These are phyloP conservation scores for Brachynemurus nebulosus DNA, from an alignment of 2,888 invertebrate species.

Conservation along the genomic window DNA sequence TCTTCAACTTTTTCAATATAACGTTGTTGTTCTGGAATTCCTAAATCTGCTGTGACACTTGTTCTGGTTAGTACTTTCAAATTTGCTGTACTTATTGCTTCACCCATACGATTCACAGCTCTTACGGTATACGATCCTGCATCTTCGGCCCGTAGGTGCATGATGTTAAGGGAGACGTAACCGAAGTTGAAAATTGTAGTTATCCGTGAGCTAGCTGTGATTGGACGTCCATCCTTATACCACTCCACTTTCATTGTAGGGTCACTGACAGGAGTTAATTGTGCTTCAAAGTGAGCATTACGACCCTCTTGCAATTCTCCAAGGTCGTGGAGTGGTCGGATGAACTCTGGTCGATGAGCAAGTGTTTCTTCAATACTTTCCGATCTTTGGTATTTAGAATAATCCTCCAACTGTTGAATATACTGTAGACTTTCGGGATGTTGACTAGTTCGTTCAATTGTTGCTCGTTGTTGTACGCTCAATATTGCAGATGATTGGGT, in stretches of 20 bases:
- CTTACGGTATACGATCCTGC: conserved; percentile 87
- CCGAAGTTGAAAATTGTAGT: conserved; percentile 98
- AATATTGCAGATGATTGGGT: conserved; percentile 75
- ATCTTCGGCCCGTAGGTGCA: conserved; percentile 98
- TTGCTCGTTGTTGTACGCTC: conserved; percentile 64
- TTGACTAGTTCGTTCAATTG: conserved; percentile 78
- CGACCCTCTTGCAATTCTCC: conserved; percentile 81
- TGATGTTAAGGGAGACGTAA: conserved; percentile 95
- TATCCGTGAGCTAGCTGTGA: conserved; percentile 94
- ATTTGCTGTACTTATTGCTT: conserved; percentile 72
- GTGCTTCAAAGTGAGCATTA: conserved; percentile 87
- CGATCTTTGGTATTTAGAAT: conserved; percentile 71
- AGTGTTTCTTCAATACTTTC: conserved; percentile 71
- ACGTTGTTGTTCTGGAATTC: conserved; percentile 78
- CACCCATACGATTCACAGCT: conserved; percentile 81
- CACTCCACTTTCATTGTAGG: conserved; percentile 90
- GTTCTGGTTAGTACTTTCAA: conserved; percentile 64
- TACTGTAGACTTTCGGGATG: conserved; percentile 84
- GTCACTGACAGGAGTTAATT: conserved; percentile 82
- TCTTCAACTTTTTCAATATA: conserved; percentile 87
- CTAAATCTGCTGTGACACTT: conserved; percentile 69
- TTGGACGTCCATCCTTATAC: conserved; percentile 88
- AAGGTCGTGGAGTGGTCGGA: conserved; percentile 72
- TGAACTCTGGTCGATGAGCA: conserved; percentile 73
- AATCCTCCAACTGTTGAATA: conserved; percentile 82